Conservation (phyloP, 2,113 vertebrate genomes). For the Thryonomys swinderianus region DNA sequence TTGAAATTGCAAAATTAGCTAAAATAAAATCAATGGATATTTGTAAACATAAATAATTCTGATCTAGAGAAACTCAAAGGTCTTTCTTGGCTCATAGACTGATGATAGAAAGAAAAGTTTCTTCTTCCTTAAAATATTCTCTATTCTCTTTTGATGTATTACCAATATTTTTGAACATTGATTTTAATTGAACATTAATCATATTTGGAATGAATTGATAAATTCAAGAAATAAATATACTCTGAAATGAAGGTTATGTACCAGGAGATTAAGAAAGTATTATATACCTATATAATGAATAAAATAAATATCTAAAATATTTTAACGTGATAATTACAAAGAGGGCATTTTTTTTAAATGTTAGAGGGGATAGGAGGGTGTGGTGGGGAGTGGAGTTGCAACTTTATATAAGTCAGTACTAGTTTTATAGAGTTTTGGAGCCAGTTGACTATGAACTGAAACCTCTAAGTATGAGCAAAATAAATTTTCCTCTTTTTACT, state of each 20-base stretch:
- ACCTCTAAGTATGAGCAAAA: too few relatives aligned
- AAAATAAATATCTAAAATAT: not conserved
- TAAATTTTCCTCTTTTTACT: too few relatives aligned
- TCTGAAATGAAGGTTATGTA: not conserved
- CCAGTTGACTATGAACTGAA: too few relatives aligned
- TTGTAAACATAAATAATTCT: not conserved
- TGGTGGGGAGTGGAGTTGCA: accelerated
- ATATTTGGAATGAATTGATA: not conserved
- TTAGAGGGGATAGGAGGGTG: not conserved
- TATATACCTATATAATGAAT: not conserved
- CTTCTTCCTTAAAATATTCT: not conserved
- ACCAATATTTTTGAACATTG: not conserved
- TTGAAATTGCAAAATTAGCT: not conserved
- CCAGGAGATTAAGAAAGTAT: not conserved
- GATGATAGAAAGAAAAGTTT: not conserved
- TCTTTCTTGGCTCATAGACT: not conserved
- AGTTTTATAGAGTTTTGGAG: too few relatives aligned
- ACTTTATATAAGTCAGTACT: not conserved
- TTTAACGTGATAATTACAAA: not conserved
- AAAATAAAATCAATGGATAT: not conserved
- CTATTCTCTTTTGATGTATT: not conserved
- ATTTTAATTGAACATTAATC: not conserved
- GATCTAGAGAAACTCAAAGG: not conserved
- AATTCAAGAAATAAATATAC: not conserved
- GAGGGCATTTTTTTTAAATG: not conserved